Conservation (phyloP, 2,888 invertebrate species). For the Imbricaverruca yamaguchii region DNA sequence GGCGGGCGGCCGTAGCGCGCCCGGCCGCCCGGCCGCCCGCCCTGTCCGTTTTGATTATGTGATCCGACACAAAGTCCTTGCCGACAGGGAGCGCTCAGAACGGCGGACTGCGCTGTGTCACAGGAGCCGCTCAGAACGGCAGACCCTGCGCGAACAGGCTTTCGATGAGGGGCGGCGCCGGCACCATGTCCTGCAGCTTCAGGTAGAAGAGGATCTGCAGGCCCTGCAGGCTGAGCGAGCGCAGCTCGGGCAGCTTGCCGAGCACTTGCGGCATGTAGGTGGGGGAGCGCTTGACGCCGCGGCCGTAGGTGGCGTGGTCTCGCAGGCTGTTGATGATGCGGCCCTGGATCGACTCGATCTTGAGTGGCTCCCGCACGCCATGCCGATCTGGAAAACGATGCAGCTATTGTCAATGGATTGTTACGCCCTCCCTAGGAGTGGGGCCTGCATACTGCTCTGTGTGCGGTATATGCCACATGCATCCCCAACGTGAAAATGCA, state of each 20-base stretch:
- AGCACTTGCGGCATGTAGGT: constrained; percentile 90
- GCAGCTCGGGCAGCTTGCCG: constrained; percentile 83
- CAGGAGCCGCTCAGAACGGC: constrained; percentile 60
- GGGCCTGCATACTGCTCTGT: too few species aligned
- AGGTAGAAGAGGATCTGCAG: constrained; percentile 89
- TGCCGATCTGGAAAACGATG: constrained; percentile 65
- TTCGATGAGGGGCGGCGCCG: constrained; percentile 62
- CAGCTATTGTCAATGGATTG: too few species aligned
- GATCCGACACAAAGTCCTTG: background rate
- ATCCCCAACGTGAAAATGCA: too few species aligned
- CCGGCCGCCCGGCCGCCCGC: background rate
- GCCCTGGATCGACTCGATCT: constrained; percentile 91
- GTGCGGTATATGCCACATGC: too few species aligned
- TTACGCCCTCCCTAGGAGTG: too few species aligned
- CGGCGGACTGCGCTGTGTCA: too few species aligned
- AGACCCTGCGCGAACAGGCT: constrained; percentile 92
- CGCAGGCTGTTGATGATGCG: constrained; percentile 90
- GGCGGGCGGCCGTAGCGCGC: background rate
- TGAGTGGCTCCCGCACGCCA: constrained; percentile 81
- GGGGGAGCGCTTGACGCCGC: constrained; percentile 77
- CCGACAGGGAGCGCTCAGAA: background rate
- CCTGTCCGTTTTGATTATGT: background rate
- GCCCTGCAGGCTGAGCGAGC: constrained; percentile 87
- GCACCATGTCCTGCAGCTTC: constrained; percentile 40
- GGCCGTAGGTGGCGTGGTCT: constrained; percentile 90